Evolutionary conservation across 2,888 invertebrate species (phyloP), one percentile per base, ranked within the genome.

Genomic region (Napeogenes sylphis): DNA sequence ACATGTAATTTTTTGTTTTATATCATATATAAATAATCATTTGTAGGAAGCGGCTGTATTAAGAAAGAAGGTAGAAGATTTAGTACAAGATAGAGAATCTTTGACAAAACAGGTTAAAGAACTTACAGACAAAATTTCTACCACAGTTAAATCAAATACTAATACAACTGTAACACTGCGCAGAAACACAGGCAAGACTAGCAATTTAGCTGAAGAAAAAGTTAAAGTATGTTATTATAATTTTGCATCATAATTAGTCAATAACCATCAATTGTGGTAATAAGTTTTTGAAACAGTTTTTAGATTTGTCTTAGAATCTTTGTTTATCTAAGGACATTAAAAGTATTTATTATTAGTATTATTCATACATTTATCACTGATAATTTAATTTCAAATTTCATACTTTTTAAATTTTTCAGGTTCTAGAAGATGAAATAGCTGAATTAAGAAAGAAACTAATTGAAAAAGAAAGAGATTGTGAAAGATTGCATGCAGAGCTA

Each of bases 401-500:
- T 14, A 47, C 4, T 47, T 4, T 14, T 47, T 47, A 47, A 14
- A 14, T 74, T 79, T 55, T 51, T 3, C 65, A 94, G 92, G 90
- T 92, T 10, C 82, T 95, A 55, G 94, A 94, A 83, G 94, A 94
- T 74, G 96, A 96, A 84, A 92, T 95, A 61, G 92, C 92, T 59
- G 94, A 94, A 71, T 83, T 96, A 38, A 91, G 94, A 66, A 94
- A 94, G 79, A 94, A 95, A 76, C 81, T 97, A 2, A 94, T 94
- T 61, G 96, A 97, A 81, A 96, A 96, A 80, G 97, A 97, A 82
- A 91, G 95, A 71, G 94, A 95, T 71, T 94, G 95, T 73, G 96
- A 96, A 83, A 91, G 94, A 70, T 85, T 97, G 60, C 93, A 95
- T 71, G 92, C 94, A 2, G 95, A 96, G 83, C 83, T 95, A 33